Evolutionary conservation across 2,888 invertebrate genomes (phyloP), one percentile per base, ranked within the genome.

Genomic region (Drosophila atroscutellata): DNA sequence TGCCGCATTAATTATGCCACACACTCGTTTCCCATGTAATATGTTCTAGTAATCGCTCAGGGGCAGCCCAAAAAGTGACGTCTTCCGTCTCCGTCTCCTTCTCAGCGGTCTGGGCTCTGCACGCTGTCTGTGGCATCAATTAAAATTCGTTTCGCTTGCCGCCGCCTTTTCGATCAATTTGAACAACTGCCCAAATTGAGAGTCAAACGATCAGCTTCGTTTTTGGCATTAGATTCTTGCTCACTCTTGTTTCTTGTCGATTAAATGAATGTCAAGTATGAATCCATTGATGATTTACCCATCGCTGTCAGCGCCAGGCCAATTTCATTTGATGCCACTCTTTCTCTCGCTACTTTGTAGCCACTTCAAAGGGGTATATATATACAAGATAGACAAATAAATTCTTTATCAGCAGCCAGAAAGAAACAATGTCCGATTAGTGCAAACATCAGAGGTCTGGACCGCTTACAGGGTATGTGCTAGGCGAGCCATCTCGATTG

Each of bases 201-300:
- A 76, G 72, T 71, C 66, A 70, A 70, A 18, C 13, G 26, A 37
- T 60, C 71, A 78, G 72, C 63, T 56, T 34, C 60, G 64, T 78
- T 81, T 77, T 84, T 77, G 82, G 83, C 81, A 81, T 66, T 61
- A 61, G 71, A 76, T 51, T 52, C 45, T 37, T 11, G 49, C 20
- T 54, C 11, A 37, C 45, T 32, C 15, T 69, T 71, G 42, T 50
- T 71, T 82, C 74, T 80, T 55, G 68, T 64, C 63, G 69, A 69
- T 82, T 86, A 85, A 91, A 82, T 77, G 78, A 86, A 91, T 89
- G 82, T 91, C 90, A 91, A 91, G 90, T 86, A 77, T 86, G 82
- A 90, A 86, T 91, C 90, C 80, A 91, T 90, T 91, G 88, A 88
- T 81, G 85, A 85, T 78, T 83, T 83, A 50, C 36, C 54, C 55